Percentiles rank a stretch among this genome's conserved stretches.
Conservation (phyloP, 1,140 invertebrate genomes). For the Calliphora vicina region DNA sequence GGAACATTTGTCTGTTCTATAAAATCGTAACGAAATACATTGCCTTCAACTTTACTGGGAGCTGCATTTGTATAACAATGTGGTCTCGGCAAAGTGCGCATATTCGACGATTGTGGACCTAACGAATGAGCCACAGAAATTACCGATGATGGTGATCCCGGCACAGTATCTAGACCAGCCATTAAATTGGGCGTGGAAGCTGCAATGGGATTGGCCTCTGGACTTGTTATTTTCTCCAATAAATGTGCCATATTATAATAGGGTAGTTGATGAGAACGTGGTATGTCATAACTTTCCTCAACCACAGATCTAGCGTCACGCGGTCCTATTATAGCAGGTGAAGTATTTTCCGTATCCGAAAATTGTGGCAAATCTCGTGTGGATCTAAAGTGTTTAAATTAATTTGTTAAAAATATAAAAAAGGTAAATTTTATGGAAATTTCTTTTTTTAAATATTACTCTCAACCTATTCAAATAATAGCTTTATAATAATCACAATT, state of each 20-base stretch:
- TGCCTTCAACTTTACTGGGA: slow-evolving; percentile 68
- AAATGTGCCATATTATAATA: slow-evolving; percentile 61
- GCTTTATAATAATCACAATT: too few relatives aligned
- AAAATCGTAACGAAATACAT: slow-evolving; percentile 68
- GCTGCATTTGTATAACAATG: slow-evolving; percentile 80
- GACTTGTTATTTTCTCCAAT: slow-evolving; percentile 54
- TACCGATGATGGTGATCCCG: slow-evolving; percentile 32
- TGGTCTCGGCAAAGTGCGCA: slow-evolving; percentile 57
- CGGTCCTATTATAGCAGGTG: slow-evolving; percentile 54
- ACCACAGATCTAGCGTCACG: slow-evolving; percentile 54
- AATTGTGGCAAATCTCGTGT: slow-evolving; percentile 55
- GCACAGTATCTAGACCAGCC: slow-evolving; percentile 40
- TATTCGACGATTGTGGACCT: slow-evolving; percentile 25
- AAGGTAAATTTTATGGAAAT: too few relatives aligned
- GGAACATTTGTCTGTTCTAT: slow-evolving; percentile 69
- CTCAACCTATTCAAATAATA: too few relatives aligned
- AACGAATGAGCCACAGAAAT: not conserved
- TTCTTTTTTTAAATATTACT: too few relatives aligned
- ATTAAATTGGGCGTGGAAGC: slow-evolving; percentile 59
- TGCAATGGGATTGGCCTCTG: slow-evolving; percentile 52
- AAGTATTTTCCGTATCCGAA: slow-evolving; percentile 63
- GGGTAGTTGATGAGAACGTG: slow-evolving; percentile 70
- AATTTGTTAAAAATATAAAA: too few relatives aligned
- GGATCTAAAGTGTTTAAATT: slow-evolving; percentile 41
- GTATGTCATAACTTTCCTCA: slow-evolving; percentile 79